Percentiles rank a stretch among this genome's conserved stretches.
Conservation (phyloP, 2,888 invertebrate species). For the Cryptocephalus moraei region DNA sequence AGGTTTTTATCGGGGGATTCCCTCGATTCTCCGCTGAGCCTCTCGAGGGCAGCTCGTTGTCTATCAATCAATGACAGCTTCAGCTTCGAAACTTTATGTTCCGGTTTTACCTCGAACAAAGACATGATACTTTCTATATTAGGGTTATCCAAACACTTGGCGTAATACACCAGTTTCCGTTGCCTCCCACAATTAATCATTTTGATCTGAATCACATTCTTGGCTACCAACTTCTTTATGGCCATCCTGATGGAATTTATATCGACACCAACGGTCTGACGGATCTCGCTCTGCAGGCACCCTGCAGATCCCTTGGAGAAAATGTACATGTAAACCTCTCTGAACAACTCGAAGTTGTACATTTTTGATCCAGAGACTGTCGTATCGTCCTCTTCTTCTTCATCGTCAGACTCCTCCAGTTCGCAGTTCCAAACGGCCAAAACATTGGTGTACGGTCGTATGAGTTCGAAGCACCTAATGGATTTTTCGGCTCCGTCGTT, state of each 20-base stretch:
- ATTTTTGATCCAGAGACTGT: slow-evolving; percentile 8
- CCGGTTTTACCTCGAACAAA: too few relatives aligned
- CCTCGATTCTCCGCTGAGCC: background rate
- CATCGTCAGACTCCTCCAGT: slow-evolving; percentile 33
- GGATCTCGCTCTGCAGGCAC: slow-evolving; percentile 19
- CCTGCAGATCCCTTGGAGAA: slow-evolving; percentile 23
- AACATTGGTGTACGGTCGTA: slow-evolving; percentile 46
- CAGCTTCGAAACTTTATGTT: slow-evolving; percentile 3
- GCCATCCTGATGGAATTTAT: slow-evolving; percentile 21
- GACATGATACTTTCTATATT: too few relatives aligned
- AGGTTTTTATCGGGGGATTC: too few relatives aligned
- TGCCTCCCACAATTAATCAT: slow-evolving; percentile 26
- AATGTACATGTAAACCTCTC: slow-evolving; percentile 24
- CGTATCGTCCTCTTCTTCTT: slow-evolving; percentile 15
- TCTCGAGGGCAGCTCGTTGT: slow-evolving; percentile 8
- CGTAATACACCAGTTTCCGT: slow-evolving; percentile 19
- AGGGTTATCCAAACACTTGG: too few relatives aligned
- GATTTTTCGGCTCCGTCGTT: slow-evolving; percentile 39
- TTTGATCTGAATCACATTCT: slow-evolving; percentile 17
- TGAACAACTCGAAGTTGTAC: slow-evolving; percentile 18
- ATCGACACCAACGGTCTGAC: slow-evolving; percentile 19
- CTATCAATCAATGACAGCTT: slow-evolving; percentile 12
- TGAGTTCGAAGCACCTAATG: slow-evolving; percentile 44
- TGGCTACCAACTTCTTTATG: slow-evolving; percentile 19
- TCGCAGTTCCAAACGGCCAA: slow-evolving; percentile 40